Evolutionary conservation across 2,888 invertebrate species (phyloP).

Genomic region (Tolmerus cingulatus): DNA sequence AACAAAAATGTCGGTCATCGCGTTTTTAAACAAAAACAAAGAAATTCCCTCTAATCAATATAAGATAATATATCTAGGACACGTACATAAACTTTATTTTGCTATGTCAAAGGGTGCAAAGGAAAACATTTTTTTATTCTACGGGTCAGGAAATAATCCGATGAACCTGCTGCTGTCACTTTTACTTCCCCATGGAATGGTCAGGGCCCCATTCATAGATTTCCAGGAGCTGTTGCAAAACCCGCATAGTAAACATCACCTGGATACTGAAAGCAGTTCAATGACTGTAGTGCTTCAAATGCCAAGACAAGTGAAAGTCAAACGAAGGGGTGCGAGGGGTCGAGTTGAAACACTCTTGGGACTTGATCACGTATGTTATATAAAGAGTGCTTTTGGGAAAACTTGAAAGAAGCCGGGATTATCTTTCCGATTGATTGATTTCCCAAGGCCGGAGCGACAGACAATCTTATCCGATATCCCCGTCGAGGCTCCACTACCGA

Average conservation of each 20-base stretch:
- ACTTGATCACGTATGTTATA: background rate
- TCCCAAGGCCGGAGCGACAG: background rate
- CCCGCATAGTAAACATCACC: background rate
- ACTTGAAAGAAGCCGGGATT: background rate
- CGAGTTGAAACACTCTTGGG: background rate
- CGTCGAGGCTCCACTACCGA: background rate
- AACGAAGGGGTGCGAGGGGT: background rate
- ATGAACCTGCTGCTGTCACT: background rate
- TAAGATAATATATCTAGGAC: background rate
- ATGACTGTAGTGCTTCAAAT: background rate
- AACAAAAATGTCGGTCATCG: background rate
- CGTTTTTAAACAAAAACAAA: background rate
- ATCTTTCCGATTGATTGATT: background rate
- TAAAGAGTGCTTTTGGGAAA: background rate
- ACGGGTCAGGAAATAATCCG: background rate
- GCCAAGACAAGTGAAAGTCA: background rate
- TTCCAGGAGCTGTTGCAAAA: background rate
- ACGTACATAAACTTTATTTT: background rate
- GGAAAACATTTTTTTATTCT: background rate
- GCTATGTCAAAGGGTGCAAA: background rate
- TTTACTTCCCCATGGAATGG: background rate
- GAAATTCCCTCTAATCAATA: background rate
- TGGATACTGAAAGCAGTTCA: background rate
- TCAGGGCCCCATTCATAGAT: background rate
- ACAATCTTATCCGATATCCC: background rate